Evolutionary conservation across 2,797 vertebrate species (phyloP), one percentile per base, ranked within the genome.

Genomic region (Delichon dasypus): DNA sequence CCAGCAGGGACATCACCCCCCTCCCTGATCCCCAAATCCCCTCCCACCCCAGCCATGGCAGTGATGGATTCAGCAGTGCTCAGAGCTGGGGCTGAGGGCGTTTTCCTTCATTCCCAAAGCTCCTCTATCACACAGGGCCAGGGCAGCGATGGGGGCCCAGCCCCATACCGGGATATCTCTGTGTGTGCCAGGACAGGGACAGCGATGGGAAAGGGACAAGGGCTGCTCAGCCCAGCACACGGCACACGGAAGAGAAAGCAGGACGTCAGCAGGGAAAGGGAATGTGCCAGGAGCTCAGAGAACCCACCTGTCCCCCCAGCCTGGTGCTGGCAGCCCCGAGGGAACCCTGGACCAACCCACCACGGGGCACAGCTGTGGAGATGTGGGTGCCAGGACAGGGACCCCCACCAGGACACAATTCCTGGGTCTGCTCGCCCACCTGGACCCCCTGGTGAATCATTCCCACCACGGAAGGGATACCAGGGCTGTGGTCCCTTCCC

Each of bases 11-110:
- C 48, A 20, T 12, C 48, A 36, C 7, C 26, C 5, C 44, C 23
- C 3, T 36, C 29, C 9, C 40, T 3, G 1, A 13, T 9, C 45
- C 74, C 60, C 5, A 44, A 75, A 34, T 15, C 13, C 7, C 26
- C 17, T 36, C 23, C 5, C 1, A 2, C 9, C 6, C 4, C 54
- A 36, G 2, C 38, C 73, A 30, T 38, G 0, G 0, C 6, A 2
- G 78, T 10, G 66, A 47, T 13, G 66, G 45, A 48, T 18, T 67
- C 0, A 1, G 61, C 82, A 72, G 58, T 0, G 7, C 75, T 88
- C 89, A 68, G 0, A 40, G 25, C n/a, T 0, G 0, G 16, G 18
- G 20, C 60, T 65, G 61, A 0, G 6, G 38, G 8, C 0, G 0
- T n/a, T 88, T 19, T 60, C 27, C 51, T 21, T 64, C 64, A 0